phyloP scores from a whole-genome alignment of 1,140 invertebrate species.

The Chironomus striatipennis region DNA sequence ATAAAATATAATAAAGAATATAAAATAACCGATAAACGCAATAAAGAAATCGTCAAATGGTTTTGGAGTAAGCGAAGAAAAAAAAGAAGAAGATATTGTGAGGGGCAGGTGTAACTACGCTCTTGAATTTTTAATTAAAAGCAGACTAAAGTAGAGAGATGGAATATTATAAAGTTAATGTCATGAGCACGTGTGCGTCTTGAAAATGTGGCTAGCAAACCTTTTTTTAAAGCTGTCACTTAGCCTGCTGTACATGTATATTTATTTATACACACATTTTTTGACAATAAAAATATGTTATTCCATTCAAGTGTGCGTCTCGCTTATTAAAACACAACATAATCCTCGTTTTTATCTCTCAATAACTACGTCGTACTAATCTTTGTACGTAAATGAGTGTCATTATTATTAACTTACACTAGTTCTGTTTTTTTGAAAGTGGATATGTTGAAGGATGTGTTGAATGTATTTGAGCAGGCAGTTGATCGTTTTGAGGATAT shows the following conservation, averaged over 20 bases:
- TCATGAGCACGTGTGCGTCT: constrained; percentile 11
- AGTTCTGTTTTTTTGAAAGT: too few species aligned
- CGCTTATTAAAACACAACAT: not conserved
- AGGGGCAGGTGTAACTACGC: not conserved
- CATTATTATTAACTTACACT: too few species aligned
- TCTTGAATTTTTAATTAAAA: constrained; percentile 23
- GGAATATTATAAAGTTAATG: not conserved
- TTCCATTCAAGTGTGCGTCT: not conserved
- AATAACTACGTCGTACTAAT: too few species aligned
- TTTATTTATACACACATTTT: not conserved
- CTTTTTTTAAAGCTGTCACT: not conserved
- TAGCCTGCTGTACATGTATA: not conserved
- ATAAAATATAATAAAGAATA: too few species aligned
- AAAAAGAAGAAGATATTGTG: not conserved
- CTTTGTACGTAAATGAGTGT: too few species aligned
- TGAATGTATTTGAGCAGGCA: too few species aligned
- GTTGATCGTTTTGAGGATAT: too few species aligned
- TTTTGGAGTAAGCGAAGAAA: too few species aligned
- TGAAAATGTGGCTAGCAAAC: not conserved
- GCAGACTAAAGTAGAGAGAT: not conserved
- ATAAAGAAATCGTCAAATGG: too few species aligned
- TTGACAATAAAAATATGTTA: not conserved
- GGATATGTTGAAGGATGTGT: too few species aligned
- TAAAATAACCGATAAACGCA: too few species aligned
- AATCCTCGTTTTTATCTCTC: not conserved